Percentiles rank a stretch among this genome's conserved stretches.
phyloP scores from a whole-genome alignment of 2,888 invertebrate genomes.

The Melieria crassipennis region DNA sequence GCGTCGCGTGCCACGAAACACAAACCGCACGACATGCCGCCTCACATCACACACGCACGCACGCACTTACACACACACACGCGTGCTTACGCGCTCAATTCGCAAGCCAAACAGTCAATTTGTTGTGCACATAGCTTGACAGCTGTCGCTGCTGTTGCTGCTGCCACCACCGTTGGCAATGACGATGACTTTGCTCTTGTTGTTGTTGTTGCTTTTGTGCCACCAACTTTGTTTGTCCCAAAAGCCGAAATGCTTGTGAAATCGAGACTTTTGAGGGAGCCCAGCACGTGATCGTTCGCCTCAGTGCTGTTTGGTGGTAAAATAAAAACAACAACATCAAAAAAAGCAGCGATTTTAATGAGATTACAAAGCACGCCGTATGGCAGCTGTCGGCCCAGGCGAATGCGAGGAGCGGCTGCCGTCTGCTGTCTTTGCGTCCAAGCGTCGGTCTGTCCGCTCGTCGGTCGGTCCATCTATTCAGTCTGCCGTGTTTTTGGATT shows the following conservation, averaged over 20 bases:
- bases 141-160: background rate
- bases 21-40: too few relatives aligned
- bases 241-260: too few relatives aligned
- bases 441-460: background rate
- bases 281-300: too few relatives aligned
- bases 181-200: background rate
- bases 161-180: conserved; percentile 1
- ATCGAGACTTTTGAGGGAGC: too few relatives aligned
- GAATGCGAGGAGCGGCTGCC: background rate
- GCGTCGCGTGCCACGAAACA: background rate
- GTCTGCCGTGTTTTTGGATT: background rate
- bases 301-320: too few relatives aligned
- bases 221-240: too few relatives aligned
- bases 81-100: conserved; percentile 3
- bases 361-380: background rate
- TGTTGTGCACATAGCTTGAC: conserved; percentile 18
- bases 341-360: background rate
- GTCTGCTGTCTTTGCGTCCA: background rate
- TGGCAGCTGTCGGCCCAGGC: background rate
- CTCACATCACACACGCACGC: too few relatives aligned
- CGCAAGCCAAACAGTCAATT: conserved; percentile 15
- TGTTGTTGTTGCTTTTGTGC: too few relatives aligned
- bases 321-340: conserved; percentile 11
- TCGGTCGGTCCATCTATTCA: conserved; percentile 9
- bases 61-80: background rate